Conservation (phyloP, 1,140 invertebrate species). For the Camponotus floridanus region DNA sequence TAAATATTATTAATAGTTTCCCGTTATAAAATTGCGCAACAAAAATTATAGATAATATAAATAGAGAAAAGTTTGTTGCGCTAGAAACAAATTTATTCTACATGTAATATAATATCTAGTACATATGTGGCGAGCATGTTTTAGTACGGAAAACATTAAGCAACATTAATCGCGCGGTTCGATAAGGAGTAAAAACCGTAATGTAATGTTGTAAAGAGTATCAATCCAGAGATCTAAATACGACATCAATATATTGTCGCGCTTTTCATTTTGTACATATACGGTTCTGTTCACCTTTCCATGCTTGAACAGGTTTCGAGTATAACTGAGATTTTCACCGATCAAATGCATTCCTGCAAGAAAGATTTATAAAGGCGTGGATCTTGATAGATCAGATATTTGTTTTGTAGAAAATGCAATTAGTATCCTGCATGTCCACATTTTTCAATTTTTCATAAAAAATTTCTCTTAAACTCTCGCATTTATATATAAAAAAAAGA, state of each 20-base stretch:
- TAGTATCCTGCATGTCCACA: not conserved
- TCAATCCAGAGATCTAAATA: constrained; percentile 4
- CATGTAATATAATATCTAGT: not conserved
- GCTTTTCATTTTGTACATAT: constrained; percentile 51
- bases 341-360: constrained; percentile 31
- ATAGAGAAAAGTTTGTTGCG: not conserved
- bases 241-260: constrained; percentile 13
- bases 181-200: constrained; percentile 46
- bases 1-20: not conserved
- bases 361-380: constrained; percentile 44
- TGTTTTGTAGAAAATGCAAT: constrained; percentile 1
- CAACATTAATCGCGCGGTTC: not conserved
- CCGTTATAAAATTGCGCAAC: not conserved
- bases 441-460: not conserved
- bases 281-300: constrained; percentile 44
- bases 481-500: not conserved
- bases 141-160: not conserved
- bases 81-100: not conserved
- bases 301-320: constrained; percentile 44
- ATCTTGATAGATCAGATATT: not conserved
- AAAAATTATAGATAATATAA: not conserved
- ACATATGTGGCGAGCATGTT: not conserved
- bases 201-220: constrained; percentile 13
- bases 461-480: not conserved
- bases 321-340: constrained; percentile 51